Evolutionary conservation across 2,888 invertebrate genomes (phyloP), one percentile per base, ranked within the genome.

Genomic region (Mythimna loreyi): DNA sequence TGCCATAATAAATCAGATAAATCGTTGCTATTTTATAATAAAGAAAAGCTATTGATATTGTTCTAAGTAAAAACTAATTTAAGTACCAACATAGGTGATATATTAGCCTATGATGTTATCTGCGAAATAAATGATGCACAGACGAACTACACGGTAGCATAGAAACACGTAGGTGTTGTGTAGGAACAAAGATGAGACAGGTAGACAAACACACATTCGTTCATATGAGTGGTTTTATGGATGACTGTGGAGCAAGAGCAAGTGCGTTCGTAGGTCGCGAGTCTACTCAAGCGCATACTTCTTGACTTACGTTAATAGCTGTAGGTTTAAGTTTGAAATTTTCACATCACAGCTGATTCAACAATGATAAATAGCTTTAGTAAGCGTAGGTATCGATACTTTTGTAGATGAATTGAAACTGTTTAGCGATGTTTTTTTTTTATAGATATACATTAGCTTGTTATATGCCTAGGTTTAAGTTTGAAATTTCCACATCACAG

Each of bases 261-360:
- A 81, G 80, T 74, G 82, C 77, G 57, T 47, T 55, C 59, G 78
- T 76, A 89, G 86, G 83, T 87, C 84, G 80, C 87, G 82, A 78
- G 82, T 80, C 82, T 81, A 88, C 86, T 89, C 86, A 74, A 83
- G 82, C 86, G 81, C 70, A 72, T 25, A 84, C 80, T 86, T 86
- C 83, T 85, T 83, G 67, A 58, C 67, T 78, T 58, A 80, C 63
- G 74, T 70, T 70, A 57, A 64, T 45, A 65, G 64, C 33, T 59
- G 67, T 7, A 72, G 36, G 67, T 56, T 57, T 66, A 69, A 63
- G 33, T 36, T 11, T 36, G 33, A 36, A 36, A 67, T 79, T 74
- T 72, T 53, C 56, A 71, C 57, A 75, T 50, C 81, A 71, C 59
- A 78, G 33, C 81, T 86, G 85, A 79, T 64, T 73, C 83, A 85